phyloP scores from a whole-genome alignment of 2,888 invertebrate species.

The Drosophila subsilvestris region DNA sequence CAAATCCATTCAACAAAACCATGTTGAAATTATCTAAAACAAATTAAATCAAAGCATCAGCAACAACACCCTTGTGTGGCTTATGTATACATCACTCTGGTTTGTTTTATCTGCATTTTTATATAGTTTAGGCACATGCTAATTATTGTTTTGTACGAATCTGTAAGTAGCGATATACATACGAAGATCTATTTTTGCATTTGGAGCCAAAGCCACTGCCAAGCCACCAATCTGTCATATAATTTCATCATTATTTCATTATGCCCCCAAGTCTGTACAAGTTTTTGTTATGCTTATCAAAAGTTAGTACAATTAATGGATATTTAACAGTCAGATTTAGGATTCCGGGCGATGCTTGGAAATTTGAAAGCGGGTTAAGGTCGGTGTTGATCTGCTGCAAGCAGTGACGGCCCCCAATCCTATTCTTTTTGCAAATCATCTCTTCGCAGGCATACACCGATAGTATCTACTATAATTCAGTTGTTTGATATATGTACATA shows the following conservation, averaged over 20 bases:
- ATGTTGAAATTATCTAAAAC: conserved; percentile 10
- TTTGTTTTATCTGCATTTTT: conserved; percentile 1
- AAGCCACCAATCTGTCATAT: no score
- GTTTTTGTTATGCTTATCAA: conserved; percentile 36
- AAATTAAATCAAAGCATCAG: conserved; percentile 4
- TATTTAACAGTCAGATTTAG: conserved; percentile 43
- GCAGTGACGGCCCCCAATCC: conserved; percentile 4
- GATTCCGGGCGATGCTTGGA: conserved; percentile 8
- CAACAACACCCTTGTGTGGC: conserved; percentile 8
- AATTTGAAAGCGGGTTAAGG: conserved; percentile 52
- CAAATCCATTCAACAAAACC: not conserved
- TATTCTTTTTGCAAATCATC: conserved; percentile 52
- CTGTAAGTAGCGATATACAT: not conserved
- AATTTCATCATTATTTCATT: not conserved
- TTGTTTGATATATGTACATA: not conserved
- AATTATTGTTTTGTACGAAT: conserved; percentile 42
- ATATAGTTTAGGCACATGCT: conserved; percentile 39
- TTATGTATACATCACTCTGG: conserved; percentile 24
- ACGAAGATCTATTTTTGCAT: conserved; percentile 4
- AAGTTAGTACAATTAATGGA: conserved; percentile 31
- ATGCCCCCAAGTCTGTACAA: not conserved
- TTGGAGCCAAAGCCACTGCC: not conserved
- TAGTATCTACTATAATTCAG: conserved; percentile 12
- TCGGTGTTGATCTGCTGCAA: not conserved
- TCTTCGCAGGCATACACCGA: conserved; percentile 36